phyloP scores from a whole-genome alignment of 2,888 invertebrate genomes.

The Arctia plantaginis region DNA sequence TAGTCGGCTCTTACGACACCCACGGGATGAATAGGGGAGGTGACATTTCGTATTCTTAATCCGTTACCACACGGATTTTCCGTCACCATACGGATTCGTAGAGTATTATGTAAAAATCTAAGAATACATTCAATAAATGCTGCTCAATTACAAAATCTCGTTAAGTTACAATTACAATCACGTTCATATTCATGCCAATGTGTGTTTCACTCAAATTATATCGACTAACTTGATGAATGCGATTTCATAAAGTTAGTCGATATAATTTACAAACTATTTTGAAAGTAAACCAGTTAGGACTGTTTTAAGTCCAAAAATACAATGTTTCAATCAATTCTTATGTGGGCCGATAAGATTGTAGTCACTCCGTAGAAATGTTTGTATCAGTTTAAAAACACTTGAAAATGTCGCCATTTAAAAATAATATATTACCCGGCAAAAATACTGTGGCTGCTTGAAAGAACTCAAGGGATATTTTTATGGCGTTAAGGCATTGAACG shows the following conservation, averaged over 20 bases:
- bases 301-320: neutral
- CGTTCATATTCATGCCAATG: neutral
- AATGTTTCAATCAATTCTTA: neutral
- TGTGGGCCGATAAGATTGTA: neutral
- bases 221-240: neutral
- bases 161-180: neutral
- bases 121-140: neutral
- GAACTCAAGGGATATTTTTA: conserved; percentile 1
- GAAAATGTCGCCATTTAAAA: conserved; percentile 6
- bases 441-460: neutral
- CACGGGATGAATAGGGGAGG: too few relatives aligned
- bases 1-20: too few relatives aligned
- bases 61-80: too few relatives aligned
- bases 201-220: neutral
- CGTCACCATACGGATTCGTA: too few relatives aligned
- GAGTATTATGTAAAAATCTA: too few relatives aligned
- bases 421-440: neutral
- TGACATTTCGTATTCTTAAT: too few relatives aligned
- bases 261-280: neutral
- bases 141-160: neutral
- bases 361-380: neutral
- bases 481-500: neutral
- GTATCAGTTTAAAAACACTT: conserved; percentile 3
- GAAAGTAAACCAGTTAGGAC: neutral
- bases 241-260: too few relatives aligned